Evolutionary conservation across 2,888 invertebrate genomes (phyloP).

Genomic region (Tenthredo amoena): DNA sequence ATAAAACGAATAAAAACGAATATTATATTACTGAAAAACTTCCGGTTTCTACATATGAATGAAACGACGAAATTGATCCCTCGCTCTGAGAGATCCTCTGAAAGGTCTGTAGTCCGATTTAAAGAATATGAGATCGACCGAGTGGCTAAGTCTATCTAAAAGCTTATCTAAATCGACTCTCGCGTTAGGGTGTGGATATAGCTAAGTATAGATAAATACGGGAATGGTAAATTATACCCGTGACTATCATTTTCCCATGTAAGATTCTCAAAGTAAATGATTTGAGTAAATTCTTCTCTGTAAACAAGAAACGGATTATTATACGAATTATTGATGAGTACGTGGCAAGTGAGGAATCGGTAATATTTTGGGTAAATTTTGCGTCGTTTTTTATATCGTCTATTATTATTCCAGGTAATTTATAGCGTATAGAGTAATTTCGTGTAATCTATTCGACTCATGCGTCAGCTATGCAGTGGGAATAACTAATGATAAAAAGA

Average conservation of each 20-base stretch:
- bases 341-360: no score
- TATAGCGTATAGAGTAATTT: not conserved
- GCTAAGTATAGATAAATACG: not conserved
- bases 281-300: not conserved
- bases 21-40: not conserved
- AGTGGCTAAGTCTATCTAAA: not conserved
- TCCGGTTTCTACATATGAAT: not conserved
- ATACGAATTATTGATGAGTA: not conserved
- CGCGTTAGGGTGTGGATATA: conserved; percentile 10
- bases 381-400: not conserved
- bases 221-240: not conserved
- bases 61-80: not conserved
- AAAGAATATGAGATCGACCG: not conserved
- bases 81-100: not conserved
- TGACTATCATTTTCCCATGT: not conserved
- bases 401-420: not conserved
- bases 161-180: conserved; percentile 41
- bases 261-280: not conserved
- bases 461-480: not conserved
- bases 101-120: not conserved
- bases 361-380: not conserved
- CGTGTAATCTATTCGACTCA: not conserved
- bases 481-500: not conserved
- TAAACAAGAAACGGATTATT: not conserved
- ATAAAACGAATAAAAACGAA: not conserved